Evolutionary conservation across 2,797 vertebrate genomes (phyloP), one percentile per base, ranked within the genome.

Genomic region (Dendrocincla tyrannina): DNA sequence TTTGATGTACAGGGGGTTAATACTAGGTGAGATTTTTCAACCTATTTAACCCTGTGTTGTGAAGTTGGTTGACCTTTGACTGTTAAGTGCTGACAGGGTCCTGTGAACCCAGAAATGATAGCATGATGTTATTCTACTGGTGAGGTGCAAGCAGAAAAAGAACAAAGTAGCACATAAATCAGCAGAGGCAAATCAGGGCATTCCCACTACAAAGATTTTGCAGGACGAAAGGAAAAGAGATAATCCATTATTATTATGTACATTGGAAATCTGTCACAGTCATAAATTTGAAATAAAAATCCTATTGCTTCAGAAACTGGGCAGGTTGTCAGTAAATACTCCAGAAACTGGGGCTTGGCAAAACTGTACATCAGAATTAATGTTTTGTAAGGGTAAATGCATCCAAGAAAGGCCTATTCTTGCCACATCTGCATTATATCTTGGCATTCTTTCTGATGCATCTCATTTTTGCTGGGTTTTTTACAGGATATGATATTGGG

Each of bases 151-250:
- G 97, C 88, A 97, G 97, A 98, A 97, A 98, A 97, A 98, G 97
- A 98, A 97, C 98, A 98, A 98, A 98, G 97, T 97, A 96, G 92
- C 50, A 89, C 94, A 97, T 98, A 97, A 98, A 98, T 97, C 97
- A 98, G 78, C 59, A 90, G 91, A 95, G 97, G 90, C 79, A 96
- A 97, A 96, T 95, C 93, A 74, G 73, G 84, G 55, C 67, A 77
- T 56, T 81, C 52, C 74, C 81, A 41, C 50, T 94, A 69, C 28
- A 93, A 95, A 96, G 95, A 83, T 46, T 20, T 84, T 89, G 3
- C 50, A 59, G n/a, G 41, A 66, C 32, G 32, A 50, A 56, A 83
- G 24, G 49, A 64, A 84, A 87, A 86, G 37, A 64, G 68, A 85
- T 60, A n/a, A 81, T 17, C 28, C 10, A 20, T 47, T 50, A 81